Percentiles rank a stretch among this genome's conserved stretches.
These are phyloP conservation scores for Pseudomyrmex flavicornis DNA, from an alignment of 1,140 invertebrate species.

Conservation along the genomic window DNA sequence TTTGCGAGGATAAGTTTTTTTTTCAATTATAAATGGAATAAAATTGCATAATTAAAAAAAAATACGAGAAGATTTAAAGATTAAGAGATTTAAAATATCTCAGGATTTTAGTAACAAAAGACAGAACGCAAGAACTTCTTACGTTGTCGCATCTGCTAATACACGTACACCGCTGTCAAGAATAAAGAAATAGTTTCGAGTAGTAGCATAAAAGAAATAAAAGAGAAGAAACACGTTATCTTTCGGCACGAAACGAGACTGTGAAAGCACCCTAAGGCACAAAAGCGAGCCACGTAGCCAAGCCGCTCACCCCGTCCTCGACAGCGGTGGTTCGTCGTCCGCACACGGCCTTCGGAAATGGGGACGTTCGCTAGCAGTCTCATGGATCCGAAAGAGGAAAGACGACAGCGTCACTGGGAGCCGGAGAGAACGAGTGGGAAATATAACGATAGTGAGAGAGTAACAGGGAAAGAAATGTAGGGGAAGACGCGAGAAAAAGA, in stretches of 20 bases:
- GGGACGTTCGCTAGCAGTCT: slow-evolving; percentile 72
- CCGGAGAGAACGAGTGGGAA: slow-evolving; percentile 26
- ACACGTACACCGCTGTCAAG: background rate
- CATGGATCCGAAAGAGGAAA: slow-evolving; percentile 57
- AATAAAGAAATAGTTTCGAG: background rate
- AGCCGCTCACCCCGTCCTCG: slow-evolving; percentile 83
- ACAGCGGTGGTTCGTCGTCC: slow-evolving; percentile 83
- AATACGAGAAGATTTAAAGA: background rate
- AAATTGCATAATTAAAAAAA: slow-evolving; percentile 9
- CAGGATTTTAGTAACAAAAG: background rate
- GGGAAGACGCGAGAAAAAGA: slow-evolving; percentile 3
- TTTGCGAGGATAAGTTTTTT: background rate
- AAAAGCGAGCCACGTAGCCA: slow-evolving; percentile 68
- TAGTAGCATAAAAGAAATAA: background rate
- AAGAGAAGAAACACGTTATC: slow-evolving; percentile 13
- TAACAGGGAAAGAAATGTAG: background rate
- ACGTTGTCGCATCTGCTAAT: background rate
- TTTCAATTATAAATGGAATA: background rate
- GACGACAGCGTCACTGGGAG: slow-evolving; percentile 35
- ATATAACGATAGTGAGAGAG: slow-evolving; percentile 28
- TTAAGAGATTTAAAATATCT: background rate
- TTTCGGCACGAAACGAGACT: slow-evolving; percentile 27
- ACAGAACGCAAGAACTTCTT: background rate
- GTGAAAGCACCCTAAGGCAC: slow-evolving; percentile 68
- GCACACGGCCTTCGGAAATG: slow-evolving; percentile 82